Base-by-base conservation (phyloP, 2,888 invertebrate species). In the Hipparchia sbordonii region DNA sequence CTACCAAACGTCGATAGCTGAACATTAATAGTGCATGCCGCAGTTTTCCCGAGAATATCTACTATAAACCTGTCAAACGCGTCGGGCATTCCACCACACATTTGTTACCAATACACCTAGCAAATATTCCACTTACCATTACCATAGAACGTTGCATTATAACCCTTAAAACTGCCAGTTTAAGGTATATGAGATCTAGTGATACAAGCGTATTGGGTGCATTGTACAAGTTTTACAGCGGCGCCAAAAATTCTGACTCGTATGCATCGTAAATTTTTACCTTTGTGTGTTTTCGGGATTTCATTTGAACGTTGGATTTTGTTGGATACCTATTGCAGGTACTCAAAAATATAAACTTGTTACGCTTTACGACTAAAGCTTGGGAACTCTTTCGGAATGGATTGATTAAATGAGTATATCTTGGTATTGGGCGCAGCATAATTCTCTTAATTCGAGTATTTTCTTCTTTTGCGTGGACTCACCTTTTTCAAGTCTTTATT, bases 61-160 rank as follows among this genome's bases (percentile, higher is more conserved):
- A 65, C 71, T 65, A 74, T 74, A 74, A 74, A 74, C 65, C 71
- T 71, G 71, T 71, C 73, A 68, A 71, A 71, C 73, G 71, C 45
- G 73, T 71, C 65, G 57, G 51, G 57, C 56, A 71, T 59, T 71
- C 71, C 63, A 65, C 52, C 65, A 65, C 65, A 52, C 65, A 65
- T 65, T 65, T 52, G 65, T 65, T 65, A 51, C 52, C 51, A 12
- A 7, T 52, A 52, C 65, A 65, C 48, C 65, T 33, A 33, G 65
- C 23, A 52, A 65, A 52, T 39, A 2, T 3, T 10, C 33, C 51
- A 52, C 2, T 52, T 5, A 12, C 8, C 33, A 52, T 3, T 10
- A 33, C 51, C 33, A 52, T 12, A 12, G 12, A 12, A 7, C 12
- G 1, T 33, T 39, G 23, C 51, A 65, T 23, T 65, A 52, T 52